Evolutionary conservation across 2,888 invertebrate species (phyloP), one percentile per base, ranked within the genome.

Genomic region (Microctonus hyperodae): DNA sequence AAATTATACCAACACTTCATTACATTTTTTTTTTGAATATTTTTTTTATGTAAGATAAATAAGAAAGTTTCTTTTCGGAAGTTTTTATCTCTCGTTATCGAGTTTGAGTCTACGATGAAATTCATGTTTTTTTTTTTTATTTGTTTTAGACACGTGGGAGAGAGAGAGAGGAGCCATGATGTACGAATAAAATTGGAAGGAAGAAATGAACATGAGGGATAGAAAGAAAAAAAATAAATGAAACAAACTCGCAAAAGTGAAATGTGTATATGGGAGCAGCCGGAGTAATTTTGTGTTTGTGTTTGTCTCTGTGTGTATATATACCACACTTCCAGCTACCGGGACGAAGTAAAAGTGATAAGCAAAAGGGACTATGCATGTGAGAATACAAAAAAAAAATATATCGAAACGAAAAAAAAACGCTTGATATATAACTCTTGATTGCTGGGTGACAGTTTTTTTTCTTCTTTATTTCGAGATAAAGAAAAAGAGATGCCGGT

Each of bases 401-500:
- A 5, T 5, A 28, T 28, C 5, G 7, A 5, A 28, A 28, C 1
- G 11, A 51, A 3, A 13, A 51, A 11, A 10, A 22, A 51, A 23
- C 10, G 51, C n/a, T n/a, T 51, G 51, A 51, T 23, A 51, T 44
- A 2, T 5, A 44, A 44, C 6, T 44, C 6, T 16, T 44, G 16
- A 44, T 16, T 4, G 16, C 4, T n/a, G 16, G 16, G 20, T n/a
- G 13, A n/a, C n/a, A 13, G n/a, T 37, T 37, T 37, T 37, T 37
- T 37, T 4, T 37, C 5, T 37, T 37, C 7, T n/a, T n/a, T 25
- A 5, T 28, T 28, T 48, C 1, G 31, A 7, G 20, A 50, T 23
- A 62, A 25, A 61, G 3, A 55, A 20, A 37, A 67, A 70, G 63
- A 48, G 35, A 73, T 72, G 70, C 67, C 60, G 60, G 67, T 64